Evolutionary conservation across 2,888 invertebrate species (phyloP).

Genomic region (Autographa gamma): DNA sequence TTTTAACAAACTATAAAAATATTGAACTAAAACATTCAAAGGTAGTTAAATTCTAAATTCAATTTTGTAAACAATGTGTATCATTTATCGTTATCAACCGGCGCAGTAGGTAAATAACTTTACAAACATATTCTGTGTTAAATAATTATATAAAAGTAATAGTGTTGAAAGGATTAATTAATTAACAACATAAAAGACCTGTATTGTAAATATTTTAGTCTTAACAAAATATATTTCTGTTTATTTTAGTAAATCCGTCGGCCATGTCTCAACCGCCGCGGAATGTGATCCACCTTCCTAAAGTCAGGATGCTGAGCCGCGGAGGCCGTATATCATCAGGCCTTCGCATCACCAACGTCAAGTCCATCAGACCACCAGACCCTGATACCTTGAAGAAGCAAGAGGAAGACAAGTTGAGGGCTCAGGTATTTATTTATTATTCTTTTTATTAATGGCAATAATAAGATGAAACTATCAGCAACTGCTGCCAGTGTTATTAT

Average conservation of each 20-base stretch:
- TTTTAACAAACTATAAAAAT: not conserved
- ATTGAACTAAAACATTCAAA: not conserved
- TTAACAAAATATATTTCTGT: constrained; percentile 6
- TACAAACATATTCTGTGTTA: no score
- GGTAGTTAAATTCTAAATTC: not conserved
- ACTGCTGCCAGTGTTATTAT: not conserved
- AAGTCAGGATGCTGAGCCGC: constrained; percentile 78
- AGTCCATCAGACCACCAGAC: constrained; percentile 79
- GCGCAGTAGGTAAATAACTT: not conserved
- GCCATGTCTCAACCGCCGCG: constrained; percentile 72
- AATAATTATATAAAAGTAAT: no score
- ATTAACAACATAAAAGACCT: no score
- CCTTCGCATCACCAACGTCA: constrained; percentile 81
- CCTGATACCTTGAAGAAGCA: constrained; percentile 74
- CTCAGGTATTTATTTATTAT: constrained; percentile 70
- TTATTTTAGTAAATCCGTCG: constrained; percentile 71
- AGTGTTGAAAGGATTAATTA: no score
- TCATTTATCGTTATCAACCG: not conserved
- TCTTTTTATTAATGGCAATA: no score
- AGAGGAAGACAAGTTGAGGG: constrained; percentile 78
- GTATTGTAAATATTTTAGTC: not conserved
- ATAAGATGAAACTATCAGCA: no score
- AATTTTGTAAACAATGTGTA: not conserved
- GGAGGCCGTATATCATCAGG: constrained; percentile 67
- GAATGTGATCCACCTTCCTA: constrained; percentile 78